phyloP scores from a whole-genome alignment of 1,140 invertebrate species.

The Asobara japonica region DNA sequence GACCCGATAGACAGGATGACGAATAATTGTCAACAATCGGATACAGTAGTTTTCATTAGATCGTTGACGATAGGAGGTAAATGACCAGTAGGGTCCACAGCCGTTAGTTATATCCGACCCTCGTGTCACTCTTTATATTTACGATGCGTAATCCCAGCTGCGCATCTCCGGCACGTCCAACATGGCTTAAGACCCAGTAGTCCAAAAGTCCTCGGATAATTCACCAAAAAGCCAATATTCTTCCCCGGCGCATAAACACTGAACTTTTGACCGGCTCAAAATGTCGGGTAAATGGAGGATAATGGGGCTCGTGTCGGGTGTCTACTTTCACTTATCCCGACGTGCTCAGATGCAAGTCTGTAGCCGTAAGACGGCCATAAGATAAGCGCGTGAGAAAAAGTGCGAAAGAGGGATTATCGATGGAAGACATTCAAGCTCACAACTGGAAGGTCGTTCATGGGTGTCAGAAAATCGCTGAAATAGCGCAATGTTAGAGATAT shows the following conservation, averaged over 20 bases:
- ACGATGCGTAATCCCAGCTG: slow-evolving; percentile 11
- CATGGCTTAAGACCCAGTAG: background rate
- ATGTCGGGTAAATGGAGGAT: background rate
- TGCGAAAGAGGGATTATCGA: background rate
- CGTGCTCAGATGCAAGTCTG: background rate
- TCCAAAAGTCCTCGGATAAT: background rate
- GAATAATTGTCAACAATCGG: slow-evolving; percentile 3
- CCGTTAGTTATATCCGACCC: background rate
- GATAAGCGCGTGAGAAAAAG: background rate
- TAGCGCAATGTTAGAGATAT: too few species aligned
- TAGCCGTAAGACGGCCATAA: background rate
- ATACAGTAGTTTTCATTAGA: background rate
- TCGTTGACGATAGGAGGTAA: background rate
- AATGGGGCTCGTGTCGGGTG: background rate
- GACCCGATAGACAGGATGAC: background rate
- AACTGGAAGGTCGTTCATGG: too few species aligned
- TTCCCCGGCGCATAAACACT: background rate
- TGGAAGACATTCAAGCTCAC: too few species aligned
- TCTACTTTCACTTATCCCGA: slow-evolving; percentile 6
- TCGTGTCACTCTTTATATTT: slow-evolving; percentile 13
- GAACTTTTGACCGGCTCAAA: background rate
- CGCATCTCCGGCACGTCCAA: background rate
- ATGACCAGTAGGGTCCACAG: background rate
- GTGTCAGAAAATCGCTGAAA: too few species aligned
- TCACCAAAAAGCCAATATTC: background rate